Base-by-base conservation (phyloP, 2,797 vertebrate genomes). In the Coracias cyanogaster region DNA sequence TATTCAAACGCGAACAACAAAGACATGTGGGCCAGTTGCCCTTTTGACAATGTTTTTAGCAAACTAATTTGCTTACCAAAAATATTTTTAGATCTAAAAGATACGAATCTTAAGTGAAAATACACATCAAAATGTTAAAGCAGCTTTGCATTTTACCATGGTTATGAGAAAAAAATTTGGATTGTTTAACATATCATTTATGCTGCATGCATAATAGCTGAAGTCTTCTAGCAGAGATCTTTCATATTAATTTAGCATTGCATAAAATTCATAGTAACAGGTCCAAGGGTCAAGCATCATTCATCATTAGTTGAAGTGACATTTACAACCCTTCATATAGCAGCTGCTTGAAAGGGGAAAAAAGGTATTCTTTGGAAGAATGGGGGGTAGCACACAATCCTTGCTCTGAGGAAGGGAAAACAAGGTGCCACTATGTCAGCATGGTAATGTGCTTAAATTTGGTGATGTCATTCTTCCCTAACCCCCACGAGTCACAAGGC, bases 341-440 rank as follows among this genome's bases (percentile, higher is more conserved):
- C 98, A 98, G 98, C 98, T 98, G 98, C 97, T 97, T 97, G 97
- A 97, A 97, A 98, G 97, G 95, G 93, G 95, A 95, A 98, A 98
- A 98, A 98, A 99, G 99, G 99, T 99, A 99, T 99, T 99, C 98
- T 99, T 99, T 98, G 97, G 98, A 98, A 98, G 98, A 98, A 97
- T 95, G 97, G 97, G 97, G 97, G 96, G 90, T 93, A 93, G 98
- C 98, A 97, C 96, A 99, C 99, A 99, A 99, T 99, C 98, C 97
- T 67, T 21, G 94, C 98, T 98, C 98, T 94, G 61, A 6, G 46
- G 96, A 97, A 96, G 96, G 93, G 96, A 98, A 99, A 99, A 99
- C 99, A 99, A 99, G 99, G 99, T 99, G 99, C 98, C 99, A 99
- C 98, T 99, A 98, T 99, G 99, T 99, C 99, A 98, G 98, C 96